phyloP scores from a whole-genome alignment of 2,888 invertebrate species.

The Athalia cordata region DNA sequence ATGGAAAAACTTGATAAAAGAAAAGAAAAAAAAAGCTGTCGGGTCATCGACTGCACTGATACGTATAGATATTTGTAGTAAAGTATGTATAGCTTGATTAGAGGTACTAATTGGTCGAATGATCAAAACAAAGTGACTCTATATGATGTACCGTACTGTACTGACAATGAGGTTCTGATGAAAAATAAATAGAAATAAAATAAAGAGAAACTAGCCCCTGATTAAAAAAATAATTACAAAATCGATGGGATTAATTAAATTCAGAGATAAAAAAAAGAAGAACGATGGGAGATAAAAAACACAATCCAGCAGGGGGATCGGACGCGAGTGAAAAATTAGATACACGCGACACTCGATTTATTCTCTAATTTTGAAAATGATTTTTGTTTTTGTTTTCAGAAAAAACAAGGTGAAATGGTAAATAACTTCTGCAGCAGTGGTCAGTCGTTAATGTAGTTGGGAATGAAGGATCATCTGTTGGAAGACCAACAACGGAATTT shows the following conservation, averaged over 20 bases:
- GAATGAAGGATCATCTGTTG: neutral
- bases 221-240: neutral
- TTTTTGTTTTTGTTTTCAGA: too few relatives aligned
- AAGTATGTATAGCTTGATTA: conserved; percentile 34
- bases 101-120: conserved; percentile 31
- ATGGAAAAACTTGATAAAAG: neutral
- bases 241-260: neutral
- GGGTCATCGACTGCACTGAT: conserved; percentile 8
- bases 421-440: too few relatives aligned
- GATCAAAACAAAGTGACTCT: conserved; percentile 31
- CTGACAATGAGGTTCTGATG: too few relatives aligned
- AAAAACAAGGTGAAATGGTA: too few relatives aligned
- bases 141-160: neutral
- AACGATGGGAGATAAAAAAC: too few relatives aligned
- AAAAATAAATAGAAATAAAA: too few relatives aligned
- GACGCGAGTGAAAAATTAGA: neutral
- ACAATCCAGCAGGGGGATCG: neutral
- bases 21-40: neutral
- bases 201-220: too few relatives aligned
- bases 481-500: neutral
- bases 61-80: conserved; percentile 12
- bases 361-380: too few relatives aligned
- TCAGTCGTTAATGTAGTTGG: too few relatives aligned
- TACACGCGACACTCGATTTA: too few relatives aligned
- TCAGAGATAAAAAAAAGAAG: neutral